A percentile compares a stretch with the other conserved stretches of the same genome.
phyloP scores from a whole-genome alignment of 2,888 invertebrate genomes.

The Notodonta dromedarius region DNA sequence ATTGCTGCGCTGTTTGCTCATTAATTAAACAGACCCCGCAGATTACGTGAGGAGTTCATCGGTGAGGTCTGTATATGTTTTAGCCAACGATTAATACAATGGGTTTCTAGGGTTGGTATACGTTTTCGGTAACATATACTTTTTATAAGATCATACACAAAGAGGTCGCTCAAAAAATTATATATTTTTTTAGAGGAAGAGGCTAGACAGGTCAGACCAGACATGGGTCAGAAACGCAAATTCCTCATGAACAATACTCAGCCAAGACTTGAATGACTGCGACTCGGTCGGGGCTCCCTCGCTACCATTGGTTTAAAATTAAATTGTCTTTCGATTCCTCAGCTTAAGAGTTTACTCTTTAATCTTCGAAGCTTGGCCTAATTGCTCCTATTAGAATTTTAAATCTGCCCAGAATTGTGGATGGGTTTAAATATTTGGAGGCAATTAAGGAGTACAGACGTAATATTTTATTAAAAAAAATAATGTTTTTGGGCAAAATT shows the following conservation, averaged over 20 bases:
- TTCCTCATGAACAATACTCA: background rate
- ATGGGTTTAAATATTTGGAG: background rate
- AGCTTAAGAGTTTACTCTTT: constrained; percentile 26
- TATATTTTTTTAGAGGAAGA: no score
- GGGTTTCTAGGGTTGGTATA: no score
- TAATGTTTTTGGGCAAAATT: no score
- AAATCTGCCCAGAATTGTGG: constrained; percentile 14
- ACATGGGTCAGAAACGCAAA: no score
- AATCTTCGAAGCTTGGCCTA: constrained; percentile 28
- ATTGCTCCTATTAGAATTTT: constrained; percentile 21
- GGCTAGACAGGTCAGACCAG: no score
- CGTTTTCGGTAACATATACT: no score
- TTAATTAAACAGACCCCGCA: constrained; percentile 40
- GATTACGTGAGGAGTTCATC: constrained; percentile 27
- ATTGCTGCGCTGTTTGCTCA: constrained; percentile 47
- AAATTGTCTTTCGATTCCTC: constrained; percentile 35
- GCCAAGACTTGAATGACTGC: background rate
- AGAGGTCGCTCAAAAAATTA: no score
- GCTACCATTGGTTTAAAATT: constrained; percentile 31
- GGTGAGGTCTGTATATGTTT: constrained; percentile 2
- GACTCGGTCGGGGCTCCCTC: constrained; percentile 3
- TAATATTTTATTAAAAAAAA: no score
- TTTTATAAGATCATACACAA: no score
- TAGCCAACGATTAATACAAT: no score
- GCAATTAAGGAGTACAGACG: background rate